Conservation (phyloP, 92 coral and sea anemone species). For the Epizoanthus scotinus region DNA sequence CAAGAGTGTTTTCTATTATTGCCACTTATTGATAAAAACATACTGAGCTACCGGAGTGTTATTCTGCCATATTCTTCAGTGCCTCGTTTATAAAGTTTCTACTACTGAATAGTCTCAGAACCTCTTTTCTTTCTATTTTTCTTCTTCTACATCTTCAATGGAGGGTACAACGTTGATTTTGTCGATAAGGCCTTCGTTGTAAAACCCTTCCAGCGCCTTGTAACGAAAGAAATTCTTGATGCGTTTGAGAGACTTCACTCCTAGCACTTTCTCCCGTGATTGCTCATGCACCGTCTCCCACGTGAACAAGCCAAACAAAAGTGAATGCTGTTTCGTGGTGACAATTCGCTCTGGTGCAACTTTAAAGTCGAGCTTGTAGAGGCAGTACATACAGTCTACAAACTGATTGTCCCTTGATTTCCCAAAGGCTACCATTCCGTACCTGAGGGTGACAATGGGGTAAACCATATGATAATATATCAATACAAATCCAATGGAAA, state of each 20-base stretch:
- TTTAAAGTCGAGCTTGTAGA: constrained; percentile 59
- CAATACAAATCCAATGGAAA: too few species aligned
- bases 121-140: constrained; percentile 22
- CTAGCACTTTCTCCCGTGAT: constrained; percentile 42
- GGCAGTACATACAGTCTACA: constrained; percentile 65
- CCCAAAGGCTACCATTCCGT: constrained; percentile 59
- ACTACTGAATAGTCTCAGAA: too few species aligned
- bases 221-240: constrained; percentile 54
- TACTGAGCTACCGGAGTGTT: too few species aligned
- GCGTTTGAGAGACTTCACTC: constrained; percentile 56
- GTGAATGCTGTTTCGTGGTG: constrained; percentile 46
- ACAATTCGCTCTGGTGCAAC: constrained; percentile 53
- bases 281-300: constrained; percentile 41
- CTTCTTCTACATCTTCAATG: constrained; percentile 49
- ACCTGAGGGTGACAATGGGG: constrained; percentile 40
- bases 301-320: constrained; percentile 29
- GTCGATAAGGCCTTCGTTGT: constrained; percentile 60
- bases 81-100: too few species aligned
- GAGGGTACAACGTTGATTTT: constrained; percentile 56
- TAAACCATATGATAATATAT: too few species aligned
- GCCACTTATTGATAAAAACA: too few species aligned
- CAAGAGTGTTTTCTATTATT: too few species aligned
- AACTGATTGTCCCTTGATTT: constrained; percentile 50
- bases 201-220: constrained; percentile 60
- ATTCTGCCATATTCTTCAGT: too few species aligned